These are phyloP conservation scores for Drosophila ustulata DNA, from an alignment of 2,888 invertebrate species.

Conservation along the genomic window DNA sequence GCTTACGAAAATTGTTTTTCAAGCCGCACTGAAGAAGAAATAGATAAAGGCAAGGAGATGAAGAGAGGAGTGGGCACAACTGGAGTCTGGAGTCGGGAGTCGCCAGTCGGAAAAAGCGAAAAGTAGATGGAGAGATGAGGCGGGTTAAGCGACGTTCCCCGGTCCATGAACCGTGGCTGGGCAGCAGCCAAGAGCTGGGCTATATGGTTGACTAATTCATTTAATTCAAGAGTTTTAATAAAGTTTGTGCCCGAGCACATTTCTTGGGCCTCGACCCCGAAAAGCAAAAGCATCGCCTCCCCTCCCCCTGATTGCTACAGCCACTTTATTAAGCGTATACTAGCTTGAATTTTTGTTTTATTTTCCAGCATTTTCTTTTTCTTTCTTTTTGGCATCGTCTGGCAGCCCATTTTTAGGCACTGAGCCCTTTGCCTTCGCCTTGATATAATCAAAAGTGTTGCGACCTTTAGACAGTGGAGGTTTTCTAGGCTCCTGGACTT, in stretches of 20 bases:
- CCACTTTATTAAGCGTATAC: slow-evolving; percentile 76
- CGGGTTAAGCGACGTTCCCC: slow-evolving; percentile 51
- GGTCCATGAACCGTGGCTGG: slow-evolving; percentile 24
- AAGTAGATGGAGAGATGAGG: not conserved
- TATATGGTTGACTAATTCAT: slow-evolving; percentile 81
- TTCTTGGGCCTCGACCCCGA: slow-evolving; percentile 52
- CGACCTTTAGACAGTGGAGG: slow-evolving; percentile 57
- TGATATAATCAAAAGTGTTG: slow-evolving; percentile 79
- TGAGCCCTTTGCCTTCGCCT: slow-evolving; percentile 51
- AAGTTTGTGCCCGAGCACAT: slow-evolving; percentile 75
- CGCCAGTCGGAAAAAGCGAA: slow-evolving; percentile 33
- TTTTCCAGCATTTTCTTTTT: slow-evolving; percentile 34
- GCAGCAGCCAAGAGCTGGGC: slow-evolving; percentile 62
- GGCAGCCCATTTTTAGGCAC: slow-evolving; percentile 50
- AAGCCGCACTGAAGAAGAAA: slow-evolving; percentile 76
- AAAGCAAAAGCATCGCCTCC: slow-evolving; percentile 3
- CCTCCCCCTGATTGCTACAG: slow-evolving; percentile 19
- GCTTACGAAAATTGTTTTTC: slow-evolving; percentile 80
- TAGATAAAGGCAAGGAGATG: slow-evolving; percentile 63
- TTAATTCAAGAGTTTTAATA: slow-evolving; percentile 80
- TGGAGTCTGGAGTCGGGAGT: slow-evolving; percentile 37
- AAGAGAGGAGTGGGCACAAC: not conserved
- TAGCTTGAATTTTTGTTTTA: slow-evolving; percentile 62
- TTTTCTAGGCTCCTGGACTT: slow-evolving; percentile 23
- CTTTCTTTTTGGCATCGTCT: slow-evolving; percentile 43